Conservation (phyloP, 2,888 invertebrate genomes). For the Chrysomela aeneicollis region DNA sequence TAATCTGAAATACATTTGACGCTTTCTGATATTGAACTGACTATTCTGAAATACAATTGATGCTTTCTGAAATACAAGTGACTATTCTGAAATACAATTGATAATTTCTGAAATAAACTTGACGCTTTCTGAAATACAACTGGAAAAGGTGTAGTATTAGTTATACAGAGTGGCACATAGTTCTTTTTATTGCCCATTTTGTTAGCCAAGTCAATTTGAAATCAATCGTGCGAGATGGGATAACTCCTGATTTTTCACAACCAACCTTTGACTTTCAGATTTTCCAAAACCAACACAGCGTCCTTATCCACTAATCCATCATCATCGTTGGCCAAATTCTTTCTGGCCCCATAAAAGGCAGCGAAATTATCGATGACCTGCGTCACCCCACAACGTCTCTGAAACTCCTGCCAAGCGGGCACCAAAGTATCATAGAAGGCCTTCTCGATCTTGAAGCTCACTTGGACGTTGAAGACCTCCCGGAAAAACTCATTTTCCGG, state of each 20-base stretch:
- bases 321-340: constrained; percentile 39
- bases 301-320: constrained; percentile 60
- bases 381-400: constrained; percentile 58
- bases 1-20: too few relatives aligned
- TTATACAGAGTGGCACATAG: too few relatives aligned
- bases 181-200: too few relatives aligned
- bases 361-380: constrained; percentile 58
- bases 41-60: too few relatives aligned
- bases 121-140: too few relatives aligned
- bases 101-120: too few relatives aligned
- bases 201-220: too few relatives aligned
- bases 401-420: constrained; percentile 60
- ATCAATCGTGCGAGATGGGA: too few relatives aligned
- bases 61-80: too few relatives aligned
- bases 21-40: too few relatives aligned
- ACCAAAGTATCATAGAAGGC: constrained; percentile 62
- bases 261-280: constrained; percentile 59
- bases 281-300: constrained; percentile 65
- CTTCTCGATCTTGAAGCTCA: constrained; percentile 64
- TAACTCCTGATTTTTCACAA: constrained; percentile 6
- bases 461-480: constrained; percentile 62
- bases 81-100: too few relatives aligned
- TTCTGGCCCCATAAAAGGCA: constrained; percentile 45
- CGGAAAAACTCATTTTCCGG: constrained; percentile 64
- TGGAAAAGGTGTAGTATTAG: too few relatives aligned